A percentile compares a stretch with the other conserved stretches of the same genome.
phyloP scores from a whole-genome alignment of 2,797 vertebrate species.

The Hemitrygon akajei region DNA sequence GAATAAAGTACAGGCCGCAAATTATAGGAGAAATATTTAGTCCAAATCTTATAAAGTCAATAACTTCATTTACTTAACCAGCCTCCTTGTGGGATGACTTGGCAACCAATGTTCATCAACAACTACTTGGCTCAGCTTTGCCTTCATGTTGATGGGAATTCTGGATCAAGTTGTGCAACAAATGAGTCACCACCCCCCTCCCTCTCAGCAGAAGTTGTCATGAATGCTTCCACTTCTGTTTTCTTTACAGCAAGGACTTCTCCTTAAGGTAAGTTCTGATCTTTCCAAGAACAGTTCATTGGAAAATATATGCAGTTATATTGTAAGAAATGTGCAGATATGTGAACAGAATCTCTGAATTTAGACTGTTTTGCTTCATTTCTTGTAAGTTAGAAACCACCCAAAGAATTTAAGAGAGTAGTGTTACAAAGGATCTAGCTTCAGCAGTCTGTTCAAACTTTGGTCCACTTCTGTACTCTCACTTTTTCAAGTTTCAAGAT shows the following conservation, averaged over 20 bases:
- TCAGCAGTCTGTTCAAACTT: background rate
- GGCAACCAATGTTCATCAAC: background rate
- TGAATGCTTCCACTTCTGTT: too few species aligned
- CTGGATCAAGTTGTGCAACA: background rate
- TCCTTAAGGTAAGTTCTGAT: slow-evolving; percentile 4
- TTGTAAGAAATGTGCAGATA: background rate
- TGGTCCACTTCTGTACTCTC: too few species aligned
- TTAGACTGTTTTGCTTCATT: background rate
- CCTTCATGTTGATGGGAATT: background rate
- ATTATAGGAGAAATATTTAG: background rate
- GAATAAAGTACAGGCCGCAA: background rate
- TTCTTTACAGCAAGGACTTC: background rate
- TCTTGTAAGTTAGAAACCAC: background rate
- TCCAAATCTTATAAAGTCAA: background rate
- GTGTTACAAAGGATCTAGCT: background rate
- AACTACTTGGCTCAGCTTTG: background rate
- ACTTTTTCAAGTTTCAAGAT: background rate
- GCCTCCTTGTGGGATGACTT: background rate
- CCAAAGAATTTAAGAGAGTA: background rate
- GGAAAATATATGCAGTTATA: background rate
- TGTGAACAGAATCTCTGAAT: background rate
- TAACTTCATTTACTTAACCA: background rate
- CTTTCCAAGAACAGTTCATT: background rate
- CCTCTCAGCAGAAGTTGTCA: background rate
- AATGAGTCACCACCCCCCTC: background rate